These are phyloP conservation scores for Galeopsomyia nigrocyanea DNA, from an alignment of 2,888 invertebrate species.

Conservation along the genomic window DNA sequence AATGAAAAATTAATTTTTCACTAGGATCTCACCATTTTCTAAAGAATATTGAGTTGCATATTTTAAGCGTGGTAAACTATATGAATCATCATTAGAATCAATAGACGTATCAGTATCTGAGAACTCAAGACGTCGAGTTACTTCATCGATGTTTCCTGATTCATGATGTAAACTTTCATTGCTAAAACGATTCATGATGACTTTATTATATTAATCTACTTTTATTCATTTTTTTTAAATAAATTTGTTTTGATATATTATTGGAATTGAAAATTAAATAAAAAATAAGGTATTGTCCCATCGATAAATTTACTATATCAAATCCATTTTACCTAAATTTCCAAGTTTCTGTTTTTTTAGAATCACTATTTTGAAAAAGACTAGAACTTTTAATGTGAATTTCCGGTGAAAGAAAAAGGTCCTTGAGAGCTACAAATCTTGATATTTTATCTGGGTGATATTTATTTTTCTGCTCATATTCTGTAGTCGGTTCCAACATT, in stretches of 20 bases:
- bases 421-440: constrained; percentile 61
- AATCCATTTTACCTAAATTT: constrained; percentile 40
- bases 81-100: too few relatives aligned
- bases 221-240: too few relatives aligned
- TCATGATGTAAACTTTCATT: not conserved
- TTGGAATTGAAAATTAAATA: not conserved
- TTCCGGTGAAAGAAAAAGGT: constrained; percentile 58
- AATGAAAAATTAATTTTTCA: too few relatives aligned
- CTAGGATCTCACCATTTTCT: too few relatives aligned
- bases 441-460: constrained; percentile 51
- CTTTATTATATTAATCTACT: not conserved
- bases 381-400: constrained; percentile 50
- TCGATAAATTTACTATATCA: not conserved
- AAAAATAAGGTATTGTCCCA: not conserved
- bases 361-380: constrained; percentile 37
- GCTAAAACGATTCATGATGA: not conserved
- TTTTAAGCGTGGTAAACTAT: too few relatives aligned
- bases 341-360: constrained; percentile 47
- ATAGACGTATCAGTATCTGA: too few relatives aligned
- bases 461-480: constrained; percentile 22
- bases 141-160: not conserved
- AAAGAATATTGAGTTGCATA: too few relatives aligned
- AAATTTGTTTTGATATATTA: too few relatives aligned
- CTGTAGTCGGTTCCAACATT: too few relatives aligned
- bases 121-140: not conserved